Base-by-base conservation (phyloP, 2,888 invertebrate species). In the Drosophila anomalipes region DNA sequence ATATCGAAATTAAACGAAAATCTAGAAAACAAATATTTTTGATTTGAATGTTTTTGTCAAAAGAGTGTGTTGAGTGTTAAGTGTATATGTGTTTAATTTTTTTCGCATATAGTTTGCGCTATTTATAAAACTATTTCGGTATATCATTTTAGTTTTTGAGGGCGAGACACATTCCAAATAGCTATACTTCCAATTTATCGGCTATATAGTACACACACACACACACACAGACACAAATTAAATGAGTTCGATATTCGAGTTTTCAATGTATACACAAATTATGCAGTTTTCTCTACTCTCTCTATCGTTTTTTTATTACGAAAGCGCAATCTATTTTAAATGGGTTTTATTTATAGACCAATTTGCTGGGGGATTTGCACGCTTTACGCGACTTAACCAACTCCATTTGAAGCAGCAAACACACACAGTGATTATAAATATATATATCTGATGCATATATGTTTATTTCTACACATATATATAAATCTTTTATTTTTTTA, bases 71-170 rank as follows among this genome's bases (percentile, higher is more conserved):
- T 71, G 71, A 75, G 68, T 74, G 70, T 53, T 70, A 72, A 73
- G 58, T 64, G 66, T 79, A 44, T 73, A 52, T 72, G 51, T 63
- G 37, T 65, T 62, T 26, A 30, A 57, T 26, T 51, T 56, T 66
- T 78, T 76, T 79, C 49, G 79, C 81, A 79, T 83, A 79, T 85
- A 79, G 77, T 74, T 74, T 86, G 80, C 64, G 79, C 85, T 89
- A 86, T 86, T 86, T 81, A 67, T 89, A 81, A 85, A 86, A 86
- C 81, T 79, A 86, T 88, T 85, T 81, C 37, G 61, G 61, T 61
- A 60, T 28, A 57, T 53, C 19, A 44, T 82, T 68, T 68, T 14
- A 60, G 39, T 41, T 63, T 72, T 64, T 80, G 63, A 59, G 63
- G 62, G 30, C 39, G 26, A 54, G 37, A 30, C 57, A 64, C 67